A percentile compares a stretch with the other conserved stretches of the same genome.
phyloP scores from a whole-genome alignment of 1,140 invertebrate species.

The Fopius arisanus region DNA sequence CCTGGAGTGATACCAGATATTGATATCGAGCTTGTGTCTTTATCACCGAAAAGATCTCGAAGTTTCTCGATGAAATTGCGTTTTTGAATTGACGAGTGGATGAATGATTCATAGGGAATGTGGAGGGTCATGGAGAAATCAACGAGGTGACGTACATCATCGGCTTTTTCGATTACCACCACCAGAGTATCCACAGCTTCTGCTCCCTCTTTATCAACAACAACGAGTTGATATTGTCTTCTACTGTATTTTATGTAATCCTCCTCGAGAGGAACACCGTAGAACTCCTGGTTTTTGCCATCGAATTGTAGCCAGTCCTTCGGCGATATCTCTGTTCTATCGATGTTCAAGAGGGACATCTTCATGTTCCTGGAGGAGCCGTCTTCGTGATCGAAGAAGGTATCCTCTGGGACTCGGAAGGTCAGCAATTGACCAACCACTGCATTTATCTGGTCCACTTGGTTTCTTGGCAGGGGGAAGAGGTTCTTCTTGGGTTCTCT shows the following conservation, averaged over 20 bases:
- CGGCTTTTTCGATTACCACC: slow-evolving; percentile 73
- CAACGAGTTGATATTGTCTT: slow-evolving; percentile 80
- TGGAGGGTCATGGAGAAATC: slow-evolving; percentile 84
- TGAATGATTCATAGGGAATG: slow-evolving; percentile 76
- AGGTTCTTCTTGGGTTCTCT: slow-evolving; percentile 63
- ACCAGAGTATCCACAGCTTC: slow-evolving; percentile 81
- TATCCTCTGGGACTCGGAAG: slow-evolving; percentile 84
- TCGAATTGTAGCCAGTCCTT: slow-evolving; percentile 92
- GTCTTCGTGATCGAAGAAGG: slow-evolving; percentile 90
- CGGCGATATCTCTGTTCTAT: slow-evolving; percentile 72
- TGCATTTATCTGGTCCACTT: slow-evolving; percentile 83
- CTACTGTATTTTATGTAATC: slow-evolving; percentile 68
- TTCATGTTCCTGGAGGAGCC: slow-evolving; percentile 77
- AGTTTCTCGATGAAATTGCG: slow-evolving; percentile 83
- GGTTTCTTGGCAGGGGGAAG: slow-evolving; percentile 78
- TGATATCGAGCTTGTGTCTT: slow-evolving; percentile 75
- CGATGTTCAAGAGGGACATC: slow-evolving; percentile 76
- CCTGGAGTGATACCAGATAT: slow-evolving; percentile 66
- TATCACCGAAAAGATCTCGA: slow-evolving; percentile 76
- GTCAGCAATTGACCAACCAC: slow-evolving; percentile 80
- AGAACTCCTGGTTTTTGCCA: slow-evolving; percentile 87
- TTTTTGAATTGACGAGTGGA: slow-evolving; percentile 73
- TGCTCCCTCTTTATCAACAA: slow-evolving; percentile 42
- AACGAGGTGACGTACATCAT: slow-evolving; percentile 68
- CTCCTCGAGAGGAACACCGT: slow-evolving; percentile 76